Evolutionary conservation across 2,113 vertebrate species (phyloP).

Genomic region (Choloepus hoffmanni): DNA sequence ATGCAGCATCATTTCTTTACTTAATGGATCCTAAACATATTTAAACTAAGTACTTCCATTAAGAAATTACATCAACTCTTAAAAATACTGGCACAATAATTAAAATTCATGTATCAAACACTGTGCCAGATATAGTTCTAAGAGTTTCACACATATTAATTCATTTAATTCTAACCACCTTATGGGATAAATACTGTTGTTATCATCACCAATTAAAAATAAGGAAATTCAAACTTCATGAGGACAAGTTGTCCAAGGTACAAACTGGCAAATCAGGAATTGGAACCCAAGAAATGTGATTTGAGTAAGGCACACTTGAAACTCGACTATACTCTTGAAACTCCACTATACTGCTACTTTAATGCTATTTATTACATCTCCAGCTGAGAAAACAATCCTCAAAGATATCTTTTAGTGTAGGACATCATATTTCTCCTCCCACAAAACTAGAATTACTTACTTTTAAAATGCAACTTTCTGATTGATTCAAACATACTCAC

Average conservation of each 20-base stretch:
- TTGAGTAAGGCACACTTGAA: not conserved
- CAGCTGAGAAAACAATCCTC: not conserved
- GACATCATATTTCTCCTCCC: not conserved
- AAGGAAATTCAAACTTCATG: not conserved
- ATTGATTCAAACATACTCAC: conserved; percentile 22
- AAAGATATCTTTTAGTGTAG: not conserved
- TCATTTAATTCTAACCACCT: not conserved
- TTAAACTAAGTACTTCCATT: conserved; percentile 21
- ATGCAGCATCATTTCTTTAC: not conserved
- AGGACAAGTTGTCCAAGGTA: not conserved
- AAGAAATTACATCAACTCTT: conserved; percentile 19
- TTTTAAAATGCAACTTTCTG: conserved; percentile 28
- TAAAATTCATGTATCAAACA: conserved; percentile 14
- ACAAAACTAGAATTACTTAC: not conserved
- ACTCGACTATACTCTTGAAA: not conserved
- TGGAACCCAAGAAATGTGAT: not conserved
- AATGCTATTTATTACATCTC: not conserved
- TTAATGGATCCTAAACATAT: not conserved
- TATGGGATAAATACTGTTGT: not conserved
- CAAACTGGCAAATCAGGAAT: not conserved
- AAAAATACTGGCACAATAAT: not conserved
- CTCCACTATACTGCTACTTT: not conserved
- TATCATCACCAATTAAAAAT: not conserved
- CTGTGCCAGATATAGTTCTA: not conserved
- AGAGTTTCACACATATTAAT: not conserved